Evolutionary conservation across 2,888 invertebrate species (phyloP).

Genomic region (Listrodromus nycthemerus): DNA sequence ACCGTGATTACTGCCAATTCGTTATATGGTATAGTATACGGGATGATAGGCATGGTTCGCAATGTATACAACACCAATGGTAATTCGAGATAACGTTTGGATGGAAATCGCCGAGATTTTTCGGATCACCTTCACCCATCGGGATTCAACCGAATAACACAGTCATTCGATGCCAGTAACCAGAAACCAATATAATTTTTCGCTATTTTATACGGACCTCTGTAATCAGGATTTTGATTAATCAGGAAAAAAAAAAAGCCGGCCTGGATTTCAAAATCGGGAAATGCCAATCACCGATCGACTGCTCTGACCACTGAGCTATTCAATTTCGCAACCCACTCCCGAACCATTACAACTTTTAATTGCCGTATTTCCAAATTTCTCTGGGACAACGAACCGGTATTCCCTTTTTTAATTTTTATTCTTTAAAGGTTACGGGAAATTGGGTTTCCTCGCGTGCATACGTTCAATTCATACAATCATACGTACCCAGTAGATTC

Average conservation of each 20-base stretch:
- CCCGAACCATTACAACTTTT: not conserved
- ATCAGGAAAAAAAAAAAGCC: too few species aligned
- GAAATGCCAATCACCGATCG: not conserved
- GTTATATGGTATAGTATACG: slow-evolving; percentile 28
- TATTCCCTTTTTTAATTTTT: not conserved
- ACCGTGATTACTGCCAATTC: slow-evolving; percentile 76
- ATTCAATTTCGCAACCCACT: not conserved
- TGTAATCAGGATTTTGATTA: not conserved
- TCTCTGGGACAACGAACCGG: not conserved
- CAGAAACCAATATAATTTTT: not conserved
- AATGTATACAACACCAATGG: slow-evolving; percentile 39
- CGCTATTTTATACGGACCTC: not conserved
- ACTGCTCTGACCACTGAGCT: not conserved
- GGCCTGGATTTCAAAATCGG: not conserved
- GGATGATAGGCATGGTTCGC: not conserved
- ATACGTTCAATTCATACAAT: not conserved
- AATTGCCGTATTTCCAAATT: not conserved
- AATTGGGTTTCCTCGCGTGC: not conserved
- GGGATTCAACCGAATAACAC: slow-evolving; percentile 47
- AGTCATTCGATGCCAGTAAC: not conserved
- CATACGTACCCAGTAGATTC: not conserved
- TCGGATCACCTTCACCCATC: slow-evolving; percentile 48
- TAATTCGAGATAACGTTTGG: slow-evolving; percentile 71
- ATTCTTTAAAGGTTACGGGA: not conserved
- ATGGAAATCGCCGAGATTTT: slow-evolving; percentile 54